A percentile compares a stretch with the other conserved stretches of the same genome.
phyloP scores from a whole-genome alignment of 2,113 vertebrate species.

The Oxygymnocypris stewartii region DNA sequence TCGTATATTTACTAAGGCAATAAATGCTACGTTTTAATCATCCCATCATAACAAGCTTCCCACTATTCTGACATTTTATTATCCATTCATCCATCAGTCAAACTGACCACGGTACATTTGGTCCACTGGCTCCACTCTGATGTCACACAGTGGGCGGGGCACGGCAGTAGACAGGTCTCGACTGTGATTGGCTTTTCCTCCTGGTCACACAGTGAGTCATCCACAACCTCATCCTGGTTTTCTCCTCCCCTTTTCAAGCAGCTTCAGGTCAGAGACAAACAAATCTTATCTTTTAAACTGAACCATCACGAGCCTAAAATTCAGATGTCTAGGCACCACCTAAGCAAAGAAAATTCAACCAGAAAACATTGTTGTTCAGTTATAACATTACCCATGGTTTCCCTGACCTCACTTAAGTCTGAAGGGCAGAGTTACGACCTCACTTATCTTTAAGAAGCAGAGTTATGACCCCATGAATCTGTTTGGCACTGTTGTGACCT shows the following conservation, averaged over 20 bases:
- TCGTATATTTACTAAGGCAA: neutral
- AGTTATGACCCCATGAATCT: conserved; percentile 50
- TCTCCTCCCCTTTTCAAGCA: conserved; percentile 74
- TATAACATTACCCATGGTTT: neutral
- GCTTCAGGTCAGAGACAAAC: conserved; percentile 60
- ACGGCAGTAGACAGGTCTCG: conserved; percentile 77
- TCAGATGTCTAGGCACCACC: neutral
- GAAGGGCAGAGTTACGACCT: conserved; percentile 45
- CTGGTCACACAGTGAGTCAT: conserved; percentile 68
- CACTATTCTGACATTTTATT: neutral
- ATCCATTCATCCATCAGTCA: neutral
- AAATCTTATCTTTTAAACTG: neutral
- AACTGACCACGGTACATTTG: conserved; percentile 78
- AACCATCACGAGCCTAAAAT: neutral
- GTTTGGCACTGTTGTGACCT: conserved; percentile 44
- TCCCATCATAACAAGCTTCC: neutral
- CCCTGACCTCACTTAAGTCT: conserved; percentile 8
- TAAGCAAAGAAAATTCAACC: neutral
- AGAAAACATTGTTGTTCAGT: neutral
- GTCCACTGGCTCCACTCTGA: conserved; percentile 85
- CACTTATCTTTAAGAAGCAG: conserved; percentile 28
- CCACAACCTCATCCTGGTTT: conserved; percentile 61
- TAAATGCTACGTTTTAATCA: neutral
- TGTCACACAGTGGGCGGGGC: conserved; percentile 82
- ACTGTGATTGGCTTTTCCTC: conserved; percentile 66